Percentiles rank a stretch among this genome's conserved stretches.
Conservation (phyloP, 2,888 invertebrate genomes). For the Synanthedon formicaeformis region DNA sequence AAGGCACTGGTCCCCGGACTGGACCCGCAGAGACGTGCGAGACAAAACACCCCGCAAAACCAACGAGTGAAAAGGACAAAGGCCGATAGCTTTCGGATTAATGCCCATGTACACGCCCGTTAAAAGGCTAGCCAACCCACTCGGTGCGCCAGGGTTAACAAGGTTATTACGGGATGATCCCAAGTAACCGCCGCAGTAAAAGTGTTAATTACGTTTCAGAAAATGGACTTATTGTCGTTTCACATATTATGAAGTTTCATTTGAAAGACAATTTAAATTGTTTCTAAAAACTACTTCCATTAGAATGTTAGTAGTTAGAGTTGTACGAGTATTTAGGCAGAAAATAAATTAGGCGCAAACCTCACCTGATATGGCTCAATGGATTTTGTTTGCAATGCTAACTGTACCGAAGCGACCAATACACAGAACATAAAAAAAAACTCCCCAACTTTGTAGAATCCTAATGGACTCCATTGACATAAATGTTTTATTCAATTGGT, state of each 20-base stretch:
- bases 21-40: constrained; percentile 55
- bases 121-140: constrained; percentile 66
- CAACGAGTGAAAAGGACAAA: constrained; percentile 53
- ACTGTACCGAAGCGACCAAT: constrained; percentile 18
- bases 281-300: too few relatives aligned
- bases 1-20: constrained; percentile 60
- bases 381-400: constrained; percentile 17
- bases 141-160: constrained; percentile 67
- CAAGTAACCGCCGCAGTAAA: constrained; percentile 63
- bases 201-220: constrained; percentile 66
- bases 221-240: constrained; percentile 46
- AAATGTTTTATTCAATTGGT: constrained; percentile 67
- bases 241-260: constrained; percentile 14
- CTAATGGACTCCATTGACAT: constrained; percentile 64
- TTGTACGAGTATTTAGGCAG: not conserved
- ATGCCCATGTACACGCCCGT: constrained; percentile 65
- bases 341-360: too few relatives aligned
- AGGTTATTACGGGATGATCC: constrained; percentile 70
- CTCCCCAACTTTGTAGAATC: constrained; percentile 44
- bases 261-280: too few relatives aligned
- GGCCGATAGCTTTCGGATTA: constrained; percentile 67
- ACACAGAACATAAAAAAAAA: constrained; percentile 42
- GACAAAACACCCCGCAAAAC: constrained; percentile 37
- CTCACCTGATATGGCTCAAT: not conserved
- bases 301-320: not conserved